Evolutionary conservation across 2,888 invertebrate species (phyloP), one percentile per base, ranked within the genome.

Genomic region (Molanna angustata): DNA sequence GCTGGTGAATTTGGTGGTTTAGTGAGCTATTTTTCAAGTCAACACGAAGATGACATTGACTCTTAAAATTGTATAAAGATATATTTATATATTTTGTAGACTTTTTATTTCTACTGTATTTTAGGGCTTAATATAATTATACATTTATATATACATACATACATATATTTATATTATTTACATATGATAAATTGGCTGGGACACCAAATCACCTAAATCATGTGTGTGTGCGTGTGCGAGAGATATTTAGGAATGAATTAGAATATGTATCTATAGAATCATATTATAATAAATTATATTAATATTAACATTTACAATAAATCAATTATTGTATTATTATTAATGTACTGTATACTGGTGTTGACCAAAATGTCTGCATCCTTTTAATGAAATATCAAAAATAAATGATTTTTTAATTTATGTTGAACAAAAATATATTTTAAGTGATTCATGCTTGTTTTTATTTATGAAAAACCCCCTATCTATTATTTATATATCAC

Each of bases 21-120:
- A 63, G 93, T 93, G 54, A 92, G 91, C 69, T 94, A 94, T 74
- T 93, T 93, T 72, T 92, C 92, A 62, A 91, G 91, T 67, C 93
- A 93, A 71, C 83, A 83, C 62, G 88, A 92, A 69, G 92, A 92
- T 67, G 91, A 92, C 71, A 80, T 91, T 65, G 91, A 91, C 70
- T 83, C 85, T 76, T 86, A 85, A 80, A 43, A 19, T 22, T 32
- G 44, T 44, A 27, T 35, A 50, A 48, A 42, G 44, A 16, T 52
- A 42, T 52, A 52, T 48, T 47, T 52, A 52, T 52, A 52, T 52
- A 47, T 52, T 52, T 42, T 52, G 47, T 52, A 42, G 52, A 41
- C 21, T 39, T 52, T 49, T 49, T n/a, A 37, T 42, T 49, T 48
- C 21, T 35, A 49, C 22, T 49, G 32, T 49, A 42, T 11, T 18